Conservation (phyloP, 2,113 vertebrate genomes). For the Isichthys henryi region DNA sequence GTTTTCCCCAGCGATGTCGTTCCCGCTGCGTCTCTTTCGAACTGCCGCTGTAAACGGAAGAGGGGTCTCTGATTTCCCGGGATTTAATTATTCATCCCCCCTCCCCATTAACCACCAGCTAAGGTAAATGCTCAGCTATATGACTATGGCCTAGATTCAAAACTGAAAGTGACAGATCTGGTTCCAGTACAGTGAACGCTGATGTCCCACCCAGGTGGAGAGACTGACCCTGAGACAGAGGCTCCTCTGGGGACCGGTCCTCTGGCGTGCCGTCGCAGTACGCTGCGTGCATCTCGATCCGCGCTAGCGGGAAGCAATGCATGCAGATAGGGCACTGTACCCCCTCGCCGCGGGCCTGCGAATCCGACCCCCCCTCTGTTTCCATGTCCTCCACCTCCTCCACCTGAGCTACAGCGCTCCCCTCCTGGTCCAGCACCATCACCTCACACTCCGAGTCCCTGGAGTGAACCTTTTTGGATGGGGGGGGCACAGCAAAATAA, state of each 20-base stretch:
- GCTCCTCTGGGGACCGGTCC: slow-evolving; percentile 34
- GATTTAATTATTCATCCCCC: not conserved
- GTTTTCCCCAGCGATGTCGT: slow-evolving; percentile 13
- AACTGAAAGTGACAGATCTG: not conserved
- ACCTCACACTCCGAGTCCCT: slow-evolving; percentile 20
- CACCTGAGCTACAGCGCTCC: not conserved
- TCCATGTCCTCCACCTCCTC: slow-evolving; percentile 2
- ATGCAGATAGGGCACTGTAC: slow-evolving; percentile 79
- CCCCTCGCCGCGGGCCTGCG: not conserved
- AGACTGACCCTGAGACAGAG: not conserved
- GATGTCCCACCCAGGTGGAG: not conserved
- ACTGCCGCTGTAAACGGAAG: slow-evolving; percentile 48
- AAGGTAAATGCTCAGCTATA: not conserved
- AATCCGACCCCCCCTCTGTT: not conserved
- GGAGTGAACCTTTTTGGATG: not conserved
- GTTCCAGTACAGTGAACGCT: not conserved
- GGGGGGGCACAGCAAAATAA: not conserved
- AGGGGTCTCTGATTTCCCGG: not conserved
- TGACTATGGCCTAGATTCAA: not conserved
- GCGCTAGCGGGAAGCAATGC: slow-evolving; percentile 51
- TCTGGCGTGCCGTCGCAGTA: slow-evolving; percentile 65
- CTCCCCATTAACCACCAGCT: not conserved
- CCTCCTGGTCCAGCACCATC: slow-evolving; percentile 33
- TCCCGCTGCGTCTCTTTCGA: slow-evolving; percentile 49
- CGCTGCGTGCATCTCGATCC: slow-evolving; percentile 82